Base-by-base conservation (phyloP, 2,888 invertebrate genomes). In the Galerucella calmariensis region DNA sequence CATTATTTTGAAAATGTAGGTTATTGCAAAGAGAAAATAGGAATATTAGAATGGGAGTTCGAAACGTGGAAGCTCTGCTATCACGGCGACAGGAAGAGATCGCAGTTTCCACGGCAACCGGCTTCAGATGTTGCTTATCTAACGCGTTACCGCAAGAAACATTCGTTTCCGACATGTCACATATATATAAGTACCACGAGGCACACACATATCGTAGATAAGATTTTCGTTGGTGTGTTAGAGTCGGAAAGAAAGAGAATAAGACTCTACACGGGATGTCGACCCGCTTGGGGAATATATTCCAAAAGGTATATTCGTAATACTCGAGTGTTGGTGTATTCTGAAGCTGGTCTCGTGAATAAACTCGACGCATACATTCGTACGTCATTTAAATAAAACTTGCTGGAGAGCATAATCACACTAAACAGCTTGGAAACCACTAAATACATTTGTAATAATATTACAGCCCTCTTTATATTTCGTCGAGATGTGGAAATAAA, bases 111-210 rank as follows among this genome's bases (percentile, higher is more conserved):
- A 78, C 35, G 81, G 84, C 83, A 82, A 83, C 83, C 78, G 80
- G 81, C 81, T 84, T 81, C 81, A 82, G 83, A 83, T 85, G 83
- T 80, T 79, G 82, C 81, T 85, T 85, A 84, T 84, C 84, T 84
- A 81, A 83, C 85, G 84, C 83, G 83, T 84, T 85, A 84, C 85
- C 85, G 82, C 83, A 84, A 84, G 84, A 84, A 83, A 83, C 84
- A 84, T 86, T 85, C 83, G 83, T 84, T 83, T 81, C 82, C 83
- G 81, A 84, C 83, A 84, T 84, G 85, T 85, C 85, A 85, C 85
- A 84, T 84, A 81, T 83, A 84, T 82, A 73, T 75, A 75, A 73
- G 69, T 69, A 69, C 69, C 72, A 65, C 67, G 65, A 70, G 71
- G 58, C 48, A 63, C 53, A 82, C 77, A 79, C 80, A 83, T 82